Base-by-base conservation (phyloP, 2,797 vertebrate genomes). In the Urosaurus nigricauda region DNA sequence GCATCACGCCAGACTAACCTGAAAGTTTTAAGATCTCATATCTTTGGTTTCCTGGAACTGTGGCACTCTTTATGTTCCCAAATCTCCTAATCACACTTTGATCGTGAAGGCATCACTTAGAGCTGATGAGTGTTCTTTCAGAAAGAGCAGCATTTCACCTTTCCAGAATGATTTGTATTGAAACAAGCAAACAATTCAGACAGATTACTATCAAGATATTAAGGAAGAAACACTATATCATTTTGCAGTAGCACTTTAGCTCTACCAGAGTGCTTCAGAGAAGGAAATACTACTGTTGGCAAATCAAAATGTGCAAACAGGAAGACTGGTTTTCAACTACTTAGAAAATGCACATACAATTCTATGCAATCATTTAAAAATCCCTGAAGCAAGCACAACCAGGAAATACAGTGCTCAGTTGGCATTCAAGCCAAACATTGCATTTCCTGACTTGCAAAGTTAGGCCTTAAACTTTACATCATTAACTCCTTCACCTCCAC, bases 361-460 rank as follows among this genome's bases (percentile, higher is more conserved):
- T 26, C 35, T n/a, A 85, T 37, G 16, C 68, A 92, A 56, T 32
- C 21, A 40, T 73, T n/a, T 37, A 35, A 81, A 65, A 83, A 21
- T 14, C n/a, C 79, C 29, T 70, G 87, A 90, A 32, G 68, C 40
- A 82, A 90, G 83, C 60, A 83, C 35, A 73, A 37, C n/a, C n/a
- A 78, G 90, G 84, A 87, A 90, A 94, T 91, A 37, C 89, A 81
- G 80, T 37, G 79, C 60, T 83, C 70, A 9, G 0, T 65, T 87
- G 91, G 26, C 75, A 63, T 79, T 91, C 56, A 90, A 1, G 40
- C 60, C 26, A 26, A 90, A 60, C 1, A 68, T 65, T 37, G 14
- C 17, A 47, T 84, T 86, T 92, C 70, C 83, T 81, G 65, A 43
- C 13, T 60, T 12, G 70, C 37, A 90, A 47, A 73, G 63, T 29